Base-by-base conservation (phyloP, 2,797 vertebrate genomes). In the Gambusia yucatana region DNA sequence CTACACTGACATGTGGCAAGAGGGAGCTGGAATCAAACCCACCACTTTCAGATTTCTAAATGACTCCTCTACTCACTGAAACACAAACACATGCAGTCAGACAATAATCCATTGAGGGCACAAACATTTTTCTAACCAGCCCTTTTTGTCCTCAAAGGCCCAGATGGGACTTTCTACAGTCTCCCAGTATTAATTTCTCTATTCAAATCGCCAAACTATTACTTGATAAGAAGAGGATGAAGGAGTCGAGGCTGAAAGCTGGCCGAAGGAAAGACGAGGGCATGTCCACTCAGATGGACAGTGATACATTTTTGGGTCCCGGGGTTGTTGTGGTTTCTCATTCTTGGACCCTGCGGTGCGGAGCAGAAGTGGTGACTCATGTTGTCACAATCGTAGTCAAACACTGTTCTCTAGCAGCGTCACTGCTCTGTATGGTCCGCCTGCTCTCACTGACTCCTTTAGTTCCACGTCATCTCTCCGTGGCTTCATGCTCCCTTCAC, bases 371-470 rank as follows among this genome's bases (percentile, higher is more conserved):
- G 22, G 63, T 73, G 76, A 89, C 83, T 86, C 72, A 70, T n/a
- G 28, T 75, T 48, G 22, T 88, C 84, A 86, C 78, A 82, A 85
- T 88, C 86, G 90, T 85, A 91, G 88, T 83, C 84, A 88, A 75
- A 87, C 76, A 85, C 73, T 75, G 76, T 88, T 72, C 83, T 86
- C 78, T 85, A 75, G 83, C 80, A 41, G 76, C 76, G 77, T 86
- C 82, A 83, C 55, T 85, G 50, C 59, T 82, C 74, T 70, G 63
- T 72, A 65, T 7, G 25, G 72, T 63, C 41, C 2, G 46, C 77
- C 84, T 77, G 80, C 77, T 4, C 14, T 88, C 84, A 77, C 72
- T 86, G 81, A 70, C 20, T 73, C 46, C 79, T 73, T 87, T 52
- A 75, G 41, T 28, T 82, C 74, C 76, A 67, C 59, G 6, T n/a